Base-by-base conservation (phyloP, 2,888 invertebrate genomes). In the Drosophila anomelani region DNA sequence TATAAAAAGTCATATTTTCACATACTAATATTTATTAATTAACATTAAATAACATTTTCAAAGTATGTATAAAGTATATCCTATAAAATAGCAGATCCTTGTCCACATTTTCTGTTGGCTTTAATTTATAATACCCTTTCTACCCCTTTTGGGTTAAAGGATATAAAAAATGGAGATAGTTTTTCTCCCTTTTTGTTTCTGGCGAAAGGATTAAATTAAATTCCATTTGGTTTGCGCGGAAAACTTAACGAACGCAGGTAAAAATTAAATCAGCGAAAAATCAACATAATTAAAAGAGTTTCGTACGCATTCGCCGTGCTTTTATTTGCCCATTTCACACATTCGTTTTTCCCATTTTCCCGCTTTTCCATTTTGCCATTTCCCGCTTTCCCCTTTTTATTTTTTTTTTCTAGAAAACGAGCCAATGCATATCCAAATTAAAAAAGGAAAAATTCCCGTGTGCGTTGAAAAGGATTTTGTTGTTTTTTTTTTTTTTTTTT, bases 281-380 rank as follows among this genome's bases (percentile, higher is more conserved):
- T 80, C 82, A 85, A 82, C 82, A 82, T 85, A 85, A 85, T 85
- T 85, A 85, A 82, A 82, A 82, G 59, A 67, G 59, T 77, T 68
- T 75, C 41, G 66, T 51, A 34, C 32, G 53, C 67, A 26, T 29
- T 41, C 47, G 29, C 56, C 20, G 56, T 17, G 44, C 72, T 70
- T 70, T 60, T 61, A 51, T 58, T 53, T 74, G 57, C 29, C 47
- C 57, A 41, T 55, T 47, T 44, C 57, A 34, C 60, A 55, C 49
- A 59, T 51, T 60, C 43, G 12, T 29, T 29, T 29, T 29, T 29
- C 8, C 29, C 29, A 29, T 29, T 29, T 29, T 29, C 8, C 36
- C 29, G 26, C 17, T 36, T 34, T 39, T 13, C n/a, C 43, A 15
- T 29, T 47, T 60, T 29, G 1, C 49, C 46, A 10, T n/a, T 47